Conservation (phyloP, 2,113 vertebrate genomes). For the Sylvilagus bachmani region DNA sequence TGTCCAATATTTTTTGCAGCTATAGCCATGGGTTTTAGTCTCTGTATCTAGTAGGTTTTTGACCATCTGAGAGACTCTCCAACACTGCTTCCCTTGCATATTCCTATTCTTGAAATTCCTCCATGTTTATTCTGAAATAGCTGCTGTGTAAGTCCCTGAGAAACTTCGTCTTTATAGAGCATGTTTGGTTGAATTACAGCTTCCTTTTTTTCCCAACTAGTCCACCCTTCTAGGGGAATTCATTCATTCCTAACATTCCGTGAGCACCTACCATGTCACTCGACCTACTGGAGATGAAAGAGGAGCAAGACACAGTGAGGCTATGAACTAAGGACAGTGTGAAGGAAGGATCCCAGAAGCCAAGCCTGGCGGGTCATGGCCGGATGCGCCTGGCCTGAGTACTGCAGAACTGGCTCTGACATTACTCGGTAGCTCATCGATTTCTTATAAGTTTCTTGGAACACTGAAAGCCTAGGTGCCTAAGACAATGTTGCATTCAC, state of each 20-base stretch:
- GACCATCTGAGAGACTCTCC: neutral
- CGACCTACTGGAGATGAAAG: neutral
- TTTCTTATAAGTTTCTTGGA: neutral
- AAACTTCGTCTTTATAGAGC: neutral
- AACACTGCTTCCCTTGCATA: neutral
- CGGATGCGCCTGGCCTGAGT: neutral
- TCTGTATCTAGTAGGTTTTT: neutral
- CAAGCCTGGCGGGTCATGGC: neutral
- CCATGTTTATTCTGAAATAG: slow-evolving; percentile 9
- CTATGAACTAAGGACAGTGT: neutral
- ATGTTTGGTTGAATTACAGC: neutral
- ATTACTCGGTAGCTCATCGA: neutral
- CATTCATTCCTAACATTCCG: neutral
- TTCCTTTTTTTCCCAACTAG: neutral
- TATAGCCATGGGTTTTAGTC: neutral
- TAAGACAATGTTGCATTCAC: neutral
- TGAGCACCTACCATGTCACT: neutral
- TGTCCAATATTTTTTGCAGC: neutral
- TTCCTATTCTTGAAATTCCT: neutral
- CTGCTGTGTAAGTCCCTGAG: neutral
- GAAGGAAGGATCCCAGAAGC: neutral
- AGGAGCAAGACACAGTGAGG: neutral
- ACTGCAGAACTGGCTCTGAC: neutral
- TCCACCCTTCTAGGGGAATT: neutral
- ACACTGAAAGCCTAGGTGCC: neutral